A percentile compares a stretch with the other conserved stretches of the same genome.
Evolutionary conservation across 2,888 invertebrate species (phyloP).

Genomic region (Trissoscelio sp.): DNA sequence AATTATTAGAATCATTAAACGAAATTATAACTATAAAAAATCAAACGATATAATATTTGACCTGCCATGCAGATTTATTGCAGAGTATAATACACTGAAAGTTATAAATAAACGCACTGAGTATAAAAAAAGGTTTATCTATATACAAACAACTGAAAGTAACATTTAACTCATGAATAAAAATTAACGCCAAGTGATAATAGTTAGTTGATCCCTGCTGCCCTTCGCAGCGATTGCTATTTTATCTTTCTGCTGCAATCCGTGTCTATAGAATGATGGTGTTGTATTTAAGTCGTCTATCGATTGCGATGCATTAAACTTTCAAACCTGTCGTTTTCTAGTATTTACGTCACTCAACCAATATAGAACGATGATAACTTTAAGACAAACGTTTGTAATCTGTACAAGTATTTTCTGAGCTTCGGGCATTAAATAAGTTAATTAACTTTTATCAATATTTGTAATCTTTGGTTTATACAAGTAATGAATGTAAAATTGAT

Average conservation of each 20-base stretch:
- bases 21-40: background rate
- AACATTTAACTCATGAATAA: slow-evolving; percentile 9
- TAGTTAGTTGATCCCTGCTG: slow-evolving; percentile 34
- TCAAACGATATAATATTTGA: background rate
- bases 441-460: background rate
- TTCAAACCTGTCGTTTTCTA: slow-evolving; percentile 75
- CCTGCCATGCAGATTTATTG: background rate
- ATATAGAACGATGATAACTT: slow-evolving; percentile 56
- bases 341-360: slow-evolving; percentile 65
- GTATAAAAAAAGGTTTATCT: background rate
- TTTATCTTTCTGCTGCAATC: slow-evolving; percentile 49
- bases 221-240: slow-evolving; percentile 29
- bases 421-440: slow-evolving; percentile 6
- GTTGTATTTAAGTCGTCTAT: slow-evolving; percentile 77
- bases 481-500: too few relatives aligned
- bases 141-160: slow-evolving; percentile 18
- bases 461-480: background rate
- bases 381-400: slow-evolving; percentile 30
- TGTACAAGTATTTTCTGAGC: slow-evolving; percentile 5
- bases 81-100: background rate
- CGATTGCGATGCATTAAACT: slow-evolving; percentile 77
- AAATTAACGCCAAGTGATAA: slow-evolving; percentile 34
- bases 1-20: background rate
- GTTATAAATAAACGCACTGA: slow-evolving; percentile 9
- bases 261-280: slow-evolving; percentile 72